phyloP scores from a whole-genome alignment of 2,888 invertebrate genomes.

The Scaptomyza parva region DNA sequence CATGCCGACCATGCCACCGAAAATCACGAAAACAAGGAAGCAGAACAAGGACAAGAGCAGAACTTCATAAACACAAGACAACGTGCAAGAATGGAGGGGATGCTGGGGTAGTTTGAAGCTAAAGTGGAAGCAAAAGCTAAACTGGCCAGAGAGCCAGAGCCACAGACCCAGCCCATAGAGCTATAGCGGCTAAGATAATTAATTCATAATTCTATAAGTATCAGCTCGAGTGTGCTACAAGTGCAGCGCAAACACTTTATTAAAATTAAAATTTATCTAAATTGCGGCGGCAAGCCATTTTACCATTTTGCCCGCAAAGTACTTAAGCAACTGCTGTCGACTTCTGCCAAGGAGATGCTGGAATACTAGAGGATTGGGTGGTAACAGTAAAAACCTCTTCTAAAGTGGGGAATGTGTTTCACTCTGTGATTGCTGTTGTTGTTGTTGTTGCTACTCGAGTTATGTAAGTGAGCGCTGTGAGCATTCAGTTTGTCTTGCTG shows the following conservation, averaged over 20 bases:
- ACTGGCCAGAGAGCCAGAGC: conserved; percentile 13
- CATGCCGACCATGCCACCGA: neutral
- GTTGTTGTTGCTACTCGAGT: conserved; percentile 8
- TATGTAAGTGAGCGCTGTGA: conserved; percentile 32
- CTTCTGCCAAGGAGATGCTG: conserved; percentile 22
- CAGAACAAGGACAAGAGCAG: neutral
- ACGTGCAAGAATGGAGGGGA: neutral
- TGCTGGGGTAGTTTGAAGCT: neutral
- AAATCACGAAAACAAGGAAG: neutral
- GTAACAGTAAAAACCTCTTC: conserved; percentile 17
- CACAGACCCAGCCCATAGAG: no score
- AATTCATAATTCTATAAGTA: conserved; percentile 66
- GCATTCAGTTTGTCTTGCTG: conserved; percentile 13
- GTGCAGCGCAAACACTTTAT: conserved; percentile 83
- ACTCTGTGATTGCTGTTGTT: conserved; percentile 22
- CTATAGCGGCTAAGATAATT: conserved; percentile 52
- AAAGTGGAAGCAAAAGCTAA: conserved; percentile 1
- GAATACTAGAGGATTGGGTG: conserved; percentile 18
- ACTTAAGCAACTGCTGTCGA: conserved; percentile 57
- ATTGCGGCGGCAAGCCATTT: conserved; percentile 71
- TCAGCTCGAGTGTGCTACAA: conserved; percentile 61
- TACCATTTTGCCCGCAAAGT: conserved; percentile 63
- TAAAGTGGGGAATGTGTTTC: conserved; percentile 21
- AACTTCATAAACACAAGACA: neutral
- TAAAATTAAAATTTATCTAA: conserved; percentile 82